Evolutionary conservation across 2,797 vertebrate genomes (phyloP).

Genomic region (Arctocebus calabarensis): DNA sequence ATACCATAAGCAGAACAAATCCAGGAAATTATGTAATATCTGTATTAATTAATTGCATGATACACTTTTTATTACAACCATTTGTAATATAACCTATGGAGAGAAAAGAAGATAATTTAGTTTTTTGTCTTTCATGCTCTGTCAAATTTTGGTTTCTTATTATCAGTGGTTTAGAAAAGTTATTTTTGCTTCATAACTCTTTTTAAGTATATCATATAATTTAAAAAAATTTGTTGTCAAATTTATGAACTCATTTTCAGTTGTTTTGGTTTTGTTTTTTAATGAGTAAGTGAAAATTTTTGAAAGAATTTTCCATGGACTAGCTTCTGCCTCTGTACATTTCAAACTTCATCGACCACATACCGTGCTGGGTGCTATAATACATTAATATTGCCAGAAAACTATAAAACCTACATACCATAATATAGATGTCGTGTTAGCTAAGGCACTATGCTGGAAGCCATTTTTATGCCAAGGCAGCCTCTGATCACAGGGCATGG

Average conservation of each 20-base stretch:
- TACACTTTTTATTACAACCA: neutral
- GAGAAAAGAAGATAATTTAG: neutral
- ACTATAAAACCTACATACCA: neutral
- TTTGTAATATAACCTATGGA: neutral
- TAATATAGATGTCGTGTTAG: fast-evolving
- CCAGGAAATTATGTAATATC: neutral
- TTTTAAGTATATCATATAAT: neutral
- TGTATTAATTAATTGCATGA: neutral
- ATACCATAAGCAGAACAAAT: neutral
- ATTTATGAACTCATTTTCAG: neutral
- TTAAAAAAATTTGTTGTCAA: neutral
- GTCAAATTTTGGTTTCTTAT: neutral
- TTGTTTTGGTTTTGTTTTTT: neutral
- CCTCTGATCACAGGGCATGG: neutral
- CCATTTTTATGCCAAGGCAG: too few species aligned
- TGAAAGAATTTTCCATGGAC: neutral
- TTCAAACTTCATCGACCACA: neutral
- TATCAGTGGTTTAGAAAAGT: neutral
- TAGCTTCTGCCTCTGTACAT: neutral
- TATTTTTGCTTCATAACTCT: neutral
- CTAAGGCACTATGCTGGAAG: neutral
- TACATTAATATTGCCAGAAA: neutral
- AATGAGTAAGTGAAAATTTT: neutral
- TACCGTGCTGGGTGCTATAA: neutral
- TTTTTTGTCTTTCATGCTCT: neutral